Conservation (phyloP, 2,888 invertebrate species). For the Heliconius ismenius region DNA sequence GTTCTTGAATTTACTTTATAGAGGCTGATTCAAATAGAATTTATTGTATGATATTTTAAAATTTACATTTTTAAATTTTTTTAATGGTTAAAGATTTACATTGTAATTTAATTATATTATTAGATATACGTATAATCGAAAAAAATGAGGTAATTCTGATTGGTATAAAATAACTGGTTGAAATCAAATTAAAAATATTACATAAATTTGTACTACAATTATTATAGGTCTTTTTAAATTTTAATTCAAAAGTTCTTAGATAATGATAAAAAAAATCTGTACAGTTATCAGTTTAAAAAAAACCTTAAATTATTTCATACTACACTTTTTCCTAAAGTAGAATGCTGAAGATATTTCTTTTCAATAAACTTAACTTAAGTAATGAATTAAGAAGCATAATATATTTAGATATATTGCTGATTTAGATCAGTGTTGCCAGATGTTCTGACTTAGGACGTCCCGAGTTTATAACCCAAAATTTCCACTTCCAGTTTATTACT, state of each 20-base stretch:
- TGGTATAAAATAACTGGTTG: neutral
- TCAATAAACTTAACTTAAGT: neutral
- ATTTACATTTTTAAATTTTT: too few relatives aligned
- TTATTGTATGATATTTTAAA: too few relatives aligned
- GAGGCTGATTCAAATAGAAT: too few relatives aligned
- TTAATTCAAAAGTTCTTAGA: neutral
- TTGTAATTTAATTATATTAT: neutral
- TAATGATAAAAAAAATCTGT: neutral
- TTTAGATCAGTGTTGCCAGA: too few relatives aligned
- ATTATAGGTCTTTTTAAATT: neutral
- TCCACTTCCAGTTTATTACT: too few relatives aligned
- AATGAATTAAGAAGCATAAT: neutral
- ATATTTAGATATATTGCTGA: too few relatives aligned
- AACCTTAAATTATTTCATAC: neutral
- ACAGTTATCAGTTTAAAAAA: too few relatives aligned
- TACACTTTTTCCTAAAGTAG: neutral
- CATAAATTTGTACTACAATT: slow-evolving; percentile 8
- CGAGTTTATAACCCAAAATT: too few relatives aligned
- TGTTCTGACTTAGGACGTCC: too few relatives aligned
- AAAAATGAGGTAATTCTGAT: slow-evolving; percentile 8
- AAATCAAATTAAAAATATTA: neutral
- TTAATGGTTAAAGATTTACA: neutral
- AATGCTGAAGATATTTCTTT: neutral
- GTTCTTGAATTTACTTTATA: too few relatives aligned
- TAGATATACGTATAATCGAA: neutral